Evolutionary conservation across 2,797 vertebrate species (phyloP), one percentile per base, ranked within the genome.

Genomic region (Gymnothorax reevesii): DNA sequence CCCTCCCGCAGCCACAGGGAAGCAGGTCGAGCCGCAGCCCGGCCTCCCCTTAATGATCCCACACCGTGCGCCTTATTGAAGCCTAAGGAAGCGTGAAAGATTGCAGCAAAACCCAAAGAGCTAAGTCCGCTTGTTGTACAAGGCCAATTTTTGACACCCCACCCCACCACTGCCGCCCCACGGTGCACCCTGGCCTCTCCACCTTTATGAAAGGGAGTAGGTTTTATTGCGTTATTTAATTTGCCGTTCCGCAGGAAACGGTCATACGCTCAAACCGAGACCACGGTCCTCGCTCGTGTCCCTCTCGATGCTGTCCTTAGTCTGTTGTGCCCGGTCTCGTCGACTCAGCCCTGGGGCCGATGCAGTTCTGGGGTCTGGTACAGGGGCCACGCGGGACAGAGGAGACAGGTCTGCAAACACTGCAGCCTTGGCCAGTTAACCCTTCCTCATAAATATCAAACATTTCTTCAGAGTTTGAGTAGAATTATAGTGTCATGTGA

Each of bases 101-200:
- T 95, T 92, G 92, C 90, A 93, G 93, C 94, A 93, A 92, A 95
- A 94, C 94, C 33, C 93, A 94, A 94, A 95, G 95, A 93, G 92
- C 94, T 95, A 94, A 94, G 94, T 94, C 94, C 94, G 89, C 94
- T 95, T 95, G 94, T 96, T 95, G 93, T 94, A 95, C 94, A 95
- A 94, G 95, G 91, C 94, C 94, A 95, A 94, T 95, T 94, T 94
- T 94, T 92, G 91, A 92, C 90, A 92, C 88, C 90, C 80, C 86
- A 88, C 92, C 94, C 92, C 90, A 92, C 88, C 90, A 75, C 86
- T 88, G 91, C 94, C 91, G 92, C 90, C 93, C 90, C 80, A n/a
- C 85, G 42, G 89, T 89, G 89, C 89, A 91, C 93, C 91, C 88
- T 27, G 91, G 91, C 90, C 90, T 92, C 91, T 90, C 83, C 90